These are phyloP conservation scores for Carassius carassius DNA, from an alignment of 2,113 vertebrate species.

Conservation along the genomic window DNA sequence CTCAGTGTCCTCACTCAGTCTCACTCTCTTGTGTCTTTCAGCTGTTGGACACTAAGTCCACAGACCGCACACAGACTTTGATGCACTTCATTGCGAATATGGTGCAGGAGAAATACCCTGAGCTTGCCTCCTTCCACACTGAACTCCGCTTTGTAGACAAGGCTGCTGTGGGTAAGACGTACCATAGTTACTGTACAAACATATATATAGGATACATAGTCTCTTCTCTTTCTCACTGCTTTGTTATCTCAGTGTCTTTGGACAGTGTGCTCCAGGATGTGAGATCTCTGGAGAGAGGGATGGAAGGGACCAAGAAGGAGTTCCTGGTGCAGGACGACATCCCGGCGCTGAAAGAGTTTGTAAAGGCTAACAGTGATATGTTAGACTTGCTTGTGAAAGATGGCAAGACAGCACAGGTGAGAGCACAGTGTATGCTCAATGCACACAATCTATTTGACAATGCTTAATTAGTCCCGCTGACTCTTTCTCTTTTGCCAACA, in stretches of 20 bases:
- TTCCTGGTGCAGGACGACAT: conserved; percentile 92
- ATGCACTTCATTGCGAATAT: conserved; percentile 90
- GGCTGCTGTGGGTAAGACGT: conserved; percentile 84
- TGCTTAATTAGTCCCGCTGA: background rate
- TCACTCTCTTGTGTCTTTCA: conserved; percentile 58
- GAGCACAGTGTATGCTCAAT: background rate
- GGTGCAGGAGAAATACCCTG: conserved; percentile 87
- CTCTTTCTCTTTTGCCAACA: conserved; percentile 28
- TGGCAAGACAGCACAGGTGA: conserved; percentile 90
- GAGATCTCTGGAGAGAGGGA: conserved; percentile 85
- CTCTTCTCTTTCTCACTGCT: background rate
- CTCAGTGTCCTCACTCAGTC: background rate
- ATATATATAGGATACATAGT: background rate
- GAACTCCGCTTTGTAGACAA: conserved; percentile 96
- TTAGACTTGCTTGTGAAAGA: conserved; percentile 86
- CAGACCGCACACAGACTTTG: conserved; percentile 91
- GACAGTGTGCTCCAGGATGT: conserved; percentile 86
- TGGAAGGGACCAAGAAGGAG: conserved; percentile 90
- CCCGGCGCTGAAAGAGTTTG: conserved; percentile 86
- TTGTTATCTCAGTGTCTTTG: conserved; percentile 81
- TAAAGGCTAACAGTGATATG: conserved; percentile 80
- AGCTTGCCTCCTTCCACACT: conserved; percentile 83
- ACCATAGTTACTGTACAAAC: background rate
- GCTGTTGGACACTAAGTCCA: conserved; percentile 97
- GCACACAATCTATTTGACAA: background rate